phyloP scores from a whole-genome alignment of 2,113 vertebrate species.

The Aegypius monachus region DNA sequence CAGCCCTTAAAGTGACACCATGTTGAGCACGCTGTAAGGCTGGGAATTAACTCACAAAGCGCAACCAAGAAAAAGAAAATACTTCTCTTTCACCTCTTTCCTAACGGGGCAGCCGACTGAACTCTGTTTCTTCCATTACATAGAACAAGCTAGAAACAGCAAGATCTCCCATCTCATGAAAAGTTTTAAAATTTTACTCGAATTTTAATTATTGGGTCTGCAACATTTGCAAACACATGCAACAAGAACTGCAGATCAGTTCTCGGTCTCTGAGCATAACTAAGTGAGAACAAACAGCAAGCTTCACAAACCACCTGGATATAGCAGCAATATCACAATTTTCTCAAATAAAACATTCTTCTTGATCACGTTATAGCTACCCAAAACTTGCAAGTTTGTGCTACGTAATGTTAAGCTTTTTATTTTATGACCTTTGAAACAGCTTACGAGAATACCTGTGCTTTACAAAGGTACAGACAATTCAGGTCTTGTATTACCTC shows the following conservation, averaged over 20 bases:
- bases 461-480: neutral
- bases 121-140: neutral
- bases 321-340: neutral
- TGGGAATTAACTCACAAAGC: neutral
- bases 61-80: neutral
- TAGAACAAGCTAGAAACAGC: fast-evolving
- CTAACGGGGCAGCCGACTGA: neutral
- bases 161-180: too few species aligned
- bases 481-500: too few species aligned
- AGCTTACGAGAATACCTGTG: neutral
- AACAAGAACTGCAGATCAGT: neutral
- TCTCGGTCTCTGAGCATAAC: neutral
- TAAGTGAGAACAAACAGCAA: neutral
- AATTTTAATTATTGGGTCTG: neutral
- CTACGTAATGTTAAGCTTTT: neutral
- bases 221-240: fast-evolving
- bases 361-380: too few species aligned
- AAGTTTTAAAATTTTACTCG: neutral
- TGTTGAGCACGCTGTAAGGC: fast-evolving
- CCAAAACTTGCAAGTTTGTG: neutral
- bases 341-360: neutral
- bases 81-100: neutral
- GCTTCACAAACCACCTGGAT: neutral
- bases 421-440: neutral
- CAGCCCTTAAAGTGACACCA: neutral